Conservation (phyloP, 2,113 vertebrate species). For the Felis catus region F.catus_Fca126_mat1.0 CM031412.1:134945501-134946000, state of each 20-base stretch:
- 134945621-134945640: background rate
- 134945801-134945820: background rate
- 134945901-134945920: no score
- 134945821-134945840: background rate
- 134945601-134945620: background rate
- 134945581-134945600: background rate
- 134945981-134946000: no score
- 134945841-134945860: background rate
- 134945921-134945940: no score
- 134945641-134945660: background rate
- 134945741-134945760: background rate
- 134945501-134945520: background rate
- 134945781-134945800: background rate
- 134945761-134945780: background rate
- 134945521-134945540: background rate
- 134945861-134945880: background rate
- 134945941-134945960: no score
- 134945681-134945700: background rate
- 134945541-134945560: background rate
- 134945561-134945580: background rate
- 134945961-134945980: no score
- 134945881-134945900: background rate
- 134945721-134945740: background rate
- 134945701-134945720: constrained; percentile 7
- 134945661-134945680: background rate